Conservation (phyloP, 2,113 vertebrate species). For the Salvelinus sp. region DNA sequence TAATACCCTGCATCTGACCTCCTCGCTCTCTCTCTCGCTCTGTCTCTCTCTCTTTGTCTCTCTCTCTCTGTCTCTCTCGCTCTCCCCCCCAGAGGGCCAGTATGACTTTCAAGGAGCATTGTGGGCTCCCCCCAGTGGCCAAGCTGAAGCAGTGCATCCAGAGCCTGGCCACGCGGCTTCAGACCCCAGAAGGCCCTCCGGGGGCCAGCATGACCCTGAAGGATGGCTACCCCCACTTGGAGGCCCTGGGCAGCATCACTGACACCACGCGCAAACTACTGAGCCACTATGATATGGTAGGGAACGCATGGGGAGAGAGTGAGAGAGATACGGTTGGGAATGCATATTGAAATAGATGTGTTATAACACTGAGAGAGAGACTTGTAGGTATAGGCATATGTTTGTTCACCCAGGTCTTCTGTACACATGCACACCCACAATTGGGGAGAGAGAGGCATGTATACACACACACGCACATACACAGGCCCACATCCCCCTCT, state of each 20-base stretch:
- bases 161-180: slow-evolving; percentile 85
- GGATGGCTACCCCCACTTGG: slow-evolving; percentile 87
- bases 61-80: background rate
- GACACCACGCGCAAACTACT: slow-evolving; percentile 90
- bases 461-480: slow-evolving; percentile 1
- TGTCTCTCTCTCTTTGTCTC: too few relatives aligned
- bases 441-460: background rate
- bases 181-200: slow-evolving; percentile 78
- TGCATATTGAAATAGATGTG: too few relatives aligned
- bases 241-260: slow-evolving; percentile 77
- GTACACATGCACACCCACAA: background rate
- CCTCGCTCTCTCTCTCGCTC: too few relatives aligned
- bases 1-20: too few relatives aligned
- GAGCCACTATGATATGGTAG: slow-evolving; percentile 86
- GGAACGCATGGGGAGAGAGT: background rate
- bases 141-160: slow-evolving; percentile 97
- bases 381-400: background rate
- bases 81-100: slow-evolving; percentile 78
- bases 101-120: slow-evolving; percentile 91
- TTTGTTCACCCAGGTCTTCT: background rate
- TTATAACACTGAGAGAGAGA: background rate
- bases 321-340: background rate
- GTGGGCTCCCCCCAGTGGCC: slow-evolving; percentile 91
- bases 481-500: background rate
- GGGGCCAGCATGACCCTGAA: slow-evolving; percentile 84